These are phyloP conservation scores for Xenopus borealis DNA, from an alignment of 2,113 vertebrate genomes.

Conservation along the genomic window DNA sequence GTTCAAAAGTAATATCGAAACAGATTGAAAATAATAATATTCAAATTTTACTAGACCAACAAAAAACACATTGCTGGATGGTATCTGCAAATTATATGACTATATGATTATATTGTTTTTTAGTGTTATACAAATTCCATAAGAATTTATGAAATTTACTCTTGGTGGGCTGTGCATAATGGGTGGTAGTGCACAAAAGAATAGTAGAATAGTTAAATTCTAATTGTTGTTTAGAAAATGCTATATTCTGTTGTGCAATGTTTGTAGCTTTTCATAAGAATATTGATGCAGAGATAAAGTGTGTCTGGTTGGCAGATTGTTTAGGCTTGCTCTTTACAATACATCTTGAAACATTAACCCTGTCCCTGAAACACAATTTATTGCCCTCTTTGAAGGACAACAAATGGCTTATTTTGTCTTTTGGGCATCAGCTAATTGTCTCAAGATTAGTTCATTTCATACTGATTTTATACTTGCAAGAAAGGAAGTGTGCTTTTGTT, in stretches of 20 bases:
- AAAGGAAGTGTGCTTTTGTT: not conserved
- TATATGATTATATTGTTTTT: too few species aligned
- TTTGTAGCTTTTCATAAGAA: not conserved
- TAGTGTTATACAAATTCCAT: too few species aligned
- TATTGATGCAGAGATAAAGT: not conserved
- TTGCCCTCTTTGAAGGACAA: not conserved
- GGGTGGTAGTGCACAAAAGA: too few species aligned
- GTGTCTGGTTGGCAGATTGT: not conserved
- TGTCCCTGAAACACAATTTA: slow-evolving; percentile 7
- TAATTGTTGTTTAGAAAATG: not conserved
- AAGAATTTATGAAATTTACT: too few species aligned
- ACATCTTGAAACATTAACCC: slow-evolving; percentile 10
- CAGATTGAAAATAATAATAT: too few species aligned
- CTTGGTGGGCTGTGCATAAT: too few species aligned
- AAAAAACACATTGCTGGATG: too few species aligned
- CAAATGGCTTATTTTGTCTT: slow-evolving; percentile 20
- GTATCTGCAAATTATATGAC: too few species aligned
- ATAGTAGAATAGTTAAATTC: too few species aligned
- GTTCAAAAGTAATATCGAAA: too few species aligned
- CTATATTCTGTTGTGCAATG: not conserved
- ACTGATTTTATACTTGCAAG: not conserved
- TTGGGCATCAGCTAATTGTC: slow-evolving; percentile 31
- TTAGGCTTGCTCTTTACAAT: not conserved
- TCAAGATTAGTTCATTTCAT: slow-evolving; percentile 14
- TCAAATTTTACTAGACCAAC: too few species aligned